Conservation (phyloP, 2,113 vertebrate species). For the Austrofundulus limnaeus region DNA sequence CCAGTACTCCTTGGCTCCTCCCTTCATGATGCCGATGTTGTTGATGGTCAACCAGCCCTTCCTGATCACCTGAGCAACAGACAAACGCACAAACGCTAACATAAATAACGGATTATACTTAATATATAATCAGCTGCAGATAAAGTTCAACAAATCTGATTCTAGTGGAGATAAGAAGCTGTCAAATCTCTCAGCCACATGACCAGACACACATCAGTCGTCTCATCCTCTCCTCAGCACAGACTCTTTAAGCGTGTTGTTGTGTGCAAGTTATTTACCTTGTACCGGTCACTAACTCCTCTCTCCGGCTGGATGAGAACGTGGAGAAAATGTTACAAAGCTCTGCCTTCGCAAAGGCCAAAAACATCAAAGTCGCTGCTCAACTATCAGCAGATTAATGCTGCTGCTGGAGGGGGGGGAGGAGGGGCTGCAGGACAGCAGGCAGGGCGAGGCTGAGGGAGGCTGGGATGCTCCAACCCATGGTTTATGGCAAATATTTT, state of each 20-base stretch:
- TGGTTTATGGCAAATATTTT: conserved; percentile 24
- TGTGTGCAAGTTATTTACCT: conserved; percentile 70
- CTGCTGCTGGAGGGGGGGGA: conserved; percentile 48
- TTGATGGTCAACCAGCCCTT: conserved; percentile 99
- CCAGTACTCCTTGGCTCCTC: conserved; percentile 98
- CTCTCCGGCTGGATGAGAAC: conserved; percentile 77
- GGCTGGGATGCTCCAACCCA: conserved; percentile 20
- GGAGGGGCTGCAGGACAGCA: conserved; percentile 43
- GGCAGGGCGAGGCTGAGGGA: conserved; percentile 37
- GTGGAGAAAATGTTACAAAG: conserved; percentile 70
- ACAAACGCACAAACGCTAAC: not conserved
- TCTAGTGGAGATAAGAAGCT: conserved; percentile 21
- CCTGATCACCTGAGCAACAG: conserved; percentile 89
- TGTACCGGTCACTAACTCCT: conserved; percentile 77
- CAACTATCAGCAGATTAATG: conserved; percentile 38
- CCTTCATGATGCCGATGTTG: conserved; percentile 99
- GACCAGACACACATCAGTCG: conserved; percentile 35
- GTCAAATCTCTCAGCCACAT: conserved; percentile 34
- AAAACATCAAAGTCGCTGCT: conserved; percentile 43
- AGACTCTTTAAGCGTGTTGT: conserved; percentile 43
- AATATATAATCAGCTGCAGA: conserved; percentile 12
- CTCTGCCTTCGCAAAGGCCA: conserved; percentile 51
- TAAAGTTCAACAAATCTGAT: conserved; percentile 16
- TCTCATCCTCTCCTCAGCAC: conserved; percentile 43
- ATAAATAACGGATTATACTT: not conserved